Base-by-base conservation (phyloP, 2,113 vertebrate species). In the Micronycteris hirsuta region DNA sequence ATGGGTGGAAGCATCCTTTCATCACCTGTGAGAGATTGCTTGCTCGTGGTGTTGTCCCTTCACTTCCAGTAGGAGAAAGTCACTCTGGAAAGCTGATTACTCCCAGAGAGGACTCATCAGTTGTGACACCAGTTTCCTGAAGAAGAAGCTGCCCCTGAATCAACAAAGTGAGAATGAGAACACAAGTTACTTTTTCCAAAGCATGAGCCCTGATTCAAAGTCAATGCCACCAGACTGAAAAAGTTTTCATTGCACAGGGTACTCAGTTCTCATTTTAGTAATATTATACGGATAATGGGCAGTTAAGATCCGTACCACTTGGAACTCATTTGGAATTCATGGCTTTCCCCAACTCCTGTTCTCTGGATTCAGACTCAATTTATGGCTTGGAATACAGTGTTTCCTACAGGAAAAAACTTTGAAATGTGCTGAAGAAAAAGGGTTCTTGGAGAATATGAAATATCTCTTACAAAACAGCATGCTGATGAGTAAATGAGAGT, bases 321-420 rank as follows among this genome's bases (percentile, higher is more conserved):
- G 94, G 83, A 97, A 91, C 49, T 90, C 85, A 94, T 96, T 96
- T 95, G 80, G 58, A 94, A 97, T 95, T 95, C 96, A 97, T 41
- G 70, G 86, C 88, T 97, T 97, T 96, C 70, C 82, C 70, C 78
- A 97, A 95, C 91, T 97, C 89, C 93, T 91, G 86, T 96, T 97
- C 96, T 97, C 90, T 97, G 88, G 81, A 97, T 95, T 97, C 95
- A 88, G 97, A 84, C 52, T 94, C 88, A 94, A 94, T 96, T 97
- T 97, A 95, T 96, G 93, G 68, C 96, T 94, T 95, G 94, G 90
- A 97, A 97, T 93, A 94, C 47, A 96, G 77, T 91, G 88, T 97
- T 98, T 98, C 95, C 97, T 97, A 94, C 94, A 97, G 96, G 95
- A 97, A 97, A 97, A 96, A 97, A 91, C 94, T 95, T 97, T 97